A percentile compares a stretch with the other conserved stretches of the same genome.
These are phyloP conservation scores for Motacilla alba DNA, from an alignment of 2,113 vertebrate genomes.

Conservation along the genomic window DNA sequence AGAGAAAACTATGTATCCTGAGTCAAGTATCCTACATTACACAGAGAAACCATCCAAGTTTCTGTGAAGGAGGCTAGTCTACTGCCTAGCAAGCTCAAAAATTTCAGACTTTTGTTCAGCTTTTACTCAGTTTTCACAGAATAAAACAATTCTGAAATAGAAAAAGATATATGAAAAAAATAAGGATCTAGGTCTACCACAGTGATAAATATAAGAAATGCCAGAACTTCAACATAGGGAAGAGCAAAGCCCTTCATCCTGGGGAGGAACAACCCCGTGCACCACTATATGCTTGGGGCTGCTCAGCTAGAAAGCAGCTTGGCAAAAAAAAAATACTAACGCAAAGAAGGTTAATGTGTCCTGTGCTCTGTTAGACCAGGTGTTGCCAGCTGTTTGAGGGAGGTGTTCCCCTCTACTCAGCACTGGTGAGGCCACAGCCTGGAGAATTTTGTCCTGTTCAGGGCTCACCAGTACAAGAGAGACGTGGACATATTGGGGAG, in stretches of 20 bases:
- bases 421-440: not conserved
- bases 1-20: not conserved
- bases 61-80: not conserved
- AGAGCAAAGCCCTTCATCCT: not conserved
- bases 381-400: not conserved
- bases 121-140: not conserved
- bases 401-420: not conserved
- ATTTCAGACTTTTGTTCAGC: not conserved
- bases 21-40: not conserved
- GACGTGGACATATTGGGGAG: not conserved
- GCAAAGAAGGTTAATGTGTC: not conserved
- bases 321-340: not conserved
- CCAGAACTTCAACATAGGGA: not conserved
- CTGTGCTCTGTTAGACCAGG: not conserved
- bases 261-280: fast-evolving
- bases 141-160: not conserved
- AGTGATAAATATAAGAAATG: not conserved
- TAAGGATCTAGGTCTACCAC: not conserved
- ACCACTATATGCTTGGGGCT: not conserved
- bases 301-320: not conserved
- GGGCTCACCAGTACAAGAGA: not conserved
- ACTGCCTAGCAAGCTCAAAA: not conserved
- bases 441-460: not conserved
- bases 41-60: not conserved
- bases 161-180: not conserved